Evolutionary conservation across 2,113 vertebrate species (phyloP).

Genomic region (Aplodontia rufa): DNA sequence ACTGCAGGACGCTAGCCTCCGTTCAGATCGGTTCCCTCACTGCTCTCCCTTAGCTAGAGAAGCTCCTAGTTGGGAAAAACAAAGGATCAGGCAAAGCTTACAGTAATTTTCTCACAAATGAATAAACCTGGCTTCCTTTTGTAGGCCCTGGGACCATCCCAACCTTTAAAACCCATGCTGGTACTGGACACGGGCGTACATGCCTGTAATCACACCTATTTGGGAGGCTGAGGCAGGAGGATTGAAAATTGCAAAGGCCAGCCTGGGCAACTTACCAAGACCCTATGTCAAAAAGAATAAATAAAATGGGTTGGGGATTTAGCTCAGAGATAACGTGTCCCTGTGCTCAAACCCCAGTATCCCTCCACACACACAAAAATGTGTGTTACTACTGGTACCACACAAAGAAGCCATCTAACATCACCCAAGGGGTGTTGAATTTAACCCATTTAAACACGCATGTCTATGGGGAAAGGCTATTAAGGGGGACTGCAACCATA

Average conservation of each 20-base stretch:
- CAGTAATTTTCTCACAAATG: background rate
- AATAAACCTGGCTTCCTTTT: background rate
- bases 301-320: too few species aligned
- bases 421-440: background rate
- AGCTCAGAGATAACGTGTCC: too few species aligned
- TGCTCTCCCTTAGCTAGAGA: background rate
- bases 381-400: background rate
- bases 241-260: too few species aligned
- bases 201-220: too few species aligned
- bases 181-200: background rate
- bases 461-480: background rate
- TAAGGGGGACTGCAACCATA: background rate
- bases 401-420: background rate
- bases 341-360: too few species aligned
- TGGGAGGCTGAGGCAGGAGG: too few species aligned
- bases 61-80: background rate
- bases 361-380: too few species aligned
- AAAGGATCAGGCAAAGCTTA: background rate
- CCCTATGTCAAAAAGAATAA: too few species aligned
- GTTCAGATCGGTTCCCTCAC: background rate
- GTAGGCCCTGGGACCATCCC: background rate
- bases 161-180: background rate
- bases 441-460: background rate
- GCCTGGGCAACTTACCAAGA: too few species aligned
- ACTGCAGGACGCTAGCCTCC: background rate